Conservation (phyloP, 2,888 invertebrate genomes). For the Cryptophagus acutangulus region DNA sequence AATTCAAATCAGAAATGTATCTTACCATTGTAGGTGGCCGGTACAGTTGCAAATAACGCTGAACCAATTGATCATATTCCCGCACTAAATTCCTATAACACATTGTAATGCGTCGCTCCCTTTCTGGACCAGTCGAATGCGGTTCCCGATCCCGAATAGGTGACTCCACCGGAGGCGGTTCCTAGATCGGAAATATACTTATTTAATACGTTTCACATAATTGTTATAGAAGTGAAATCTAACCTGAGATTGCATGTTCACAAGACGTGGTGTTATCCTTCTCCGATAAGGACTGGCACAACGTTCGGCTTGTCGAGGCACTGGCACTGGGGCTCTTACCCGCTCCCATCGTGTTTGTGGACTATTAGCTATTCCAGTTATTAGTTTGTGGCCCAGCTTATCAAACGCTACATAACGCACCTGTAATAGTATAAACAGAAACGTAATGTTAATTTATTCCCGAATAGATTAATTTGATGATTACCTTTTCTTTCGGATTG, state of each 20-base stretch:
- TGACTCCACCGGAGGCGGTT: too few species aligned
- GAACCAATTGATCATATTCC: slow-evolving; percentile 51
- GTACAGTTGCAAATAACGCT: slow-evolving; percentile 50
- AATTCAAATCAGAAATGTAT: slow-evolving; percentile 10
- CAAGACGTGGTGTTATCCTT: slow-evolving; percentile 40
- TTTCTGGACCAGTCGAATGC: slow-evolving; percentile 44
- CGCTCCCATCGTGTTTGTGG: slow-evolving; percentile 54
- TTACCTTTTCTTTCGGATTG: slow-evolving; percentile 76
- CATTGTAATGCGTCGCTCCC: slow-evolving; percentile 49
- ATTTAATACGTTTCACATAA: too few species aligned
- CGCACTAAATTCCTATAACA: slow-evolving; percentile 51
- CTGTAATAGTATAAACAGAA: slow-evolving; percentile 19
- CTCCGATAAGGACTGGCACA: slow-evolving; percentile 40
- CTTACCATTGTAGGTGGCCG: slow-evolving; percentile 48
- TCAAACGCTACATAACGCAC: slow-evolving; percentile 80
- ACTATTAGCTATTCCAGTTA: slow-evolving; percentile 75
- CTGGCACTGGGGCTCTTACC: slow-evolving; percentile 42
- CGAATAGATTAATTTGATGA: too few species aligned
- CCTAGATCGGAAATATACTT: too few species aligned
- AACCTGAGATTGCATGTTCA: too few species aligned
- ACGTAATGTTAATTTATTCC: too few species aligned
- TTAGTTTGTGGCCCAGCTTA: slow-evolving; percentile 71
- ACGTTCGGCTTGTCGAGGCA: slow-evolving; percentile 38
- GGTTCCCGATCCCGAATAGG: slow-evolving; percentile 31
- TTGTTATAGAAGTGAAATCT: too few species aligned